These are phyloP conservation scores for Dioctria rufipes DNA, from an alignment of 2,888 invertebrate species.

Conservation along the genomic window DNA sequence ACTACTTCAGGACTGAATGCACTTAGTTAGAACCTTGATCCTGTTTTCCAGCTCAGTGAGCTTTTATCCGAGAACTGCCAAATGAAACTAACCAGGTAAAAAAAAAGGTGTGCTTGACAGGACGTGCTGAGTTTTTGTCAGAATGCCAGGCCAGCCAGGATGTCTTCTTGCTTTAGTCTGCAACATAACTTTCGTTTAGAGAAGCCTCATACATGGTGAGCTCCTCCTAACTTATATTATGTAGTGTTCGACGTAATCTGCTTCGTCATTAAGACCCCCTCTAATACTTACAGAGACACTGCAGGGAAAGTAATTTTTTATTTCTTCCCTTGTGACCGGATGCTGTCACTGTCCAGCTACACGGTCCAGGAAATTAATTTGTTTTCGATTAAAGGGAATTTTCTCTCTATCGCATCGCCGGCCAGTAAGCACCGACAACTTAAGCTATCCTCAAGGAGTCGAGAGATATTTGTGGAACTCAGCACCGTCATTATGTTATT, in stretches of 20 bases:
- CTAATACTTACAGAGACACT: neutral
- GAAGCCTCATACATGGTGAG: no score
- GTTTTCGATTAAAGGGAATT: slow-evolving; percentile 30
- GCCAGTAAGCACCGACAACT: neutral
- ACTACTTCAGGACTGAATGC: neutral
- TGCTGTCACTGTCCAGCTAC: slow-evolving; percentile 17
- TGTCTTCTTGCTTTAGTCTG: no score
- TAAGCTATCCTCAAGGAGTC: no score
- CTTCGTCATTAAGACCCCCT: slow-evolving; percentile 23
- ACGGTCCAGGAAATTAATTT: slow-evolving; percentile 23
- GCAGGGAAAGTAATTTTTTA: slow-evolving; percentile 11
- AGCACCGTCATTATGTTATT: slow-evolving; percentile 18
- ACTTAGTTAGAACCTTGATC: neutral
- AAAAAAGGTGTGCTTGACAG: neutral
- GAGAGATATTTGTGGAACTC: no score
- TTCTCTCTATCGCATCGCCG: neutral
- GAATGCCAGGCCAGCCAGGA: no score
- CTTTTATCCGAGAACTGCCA: neutral
- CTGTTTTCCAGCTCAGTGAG: neutral
- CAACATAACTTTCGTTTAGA: no score
- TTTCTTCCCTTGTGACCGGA: neutral
- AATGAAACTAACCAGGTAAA: neutral
- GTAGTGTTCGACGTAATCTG: slow-evolving; percentile 9
- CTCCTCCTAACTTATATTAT: no score
- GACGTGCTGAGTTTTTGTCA: neutral